Percentiles rank a stretch among this genome's conserved stretches.
Evolutionary conservation across 2,113 vertebrate genomes (phyloP).

Genomic region (Pogona vitticeps): DNA sequence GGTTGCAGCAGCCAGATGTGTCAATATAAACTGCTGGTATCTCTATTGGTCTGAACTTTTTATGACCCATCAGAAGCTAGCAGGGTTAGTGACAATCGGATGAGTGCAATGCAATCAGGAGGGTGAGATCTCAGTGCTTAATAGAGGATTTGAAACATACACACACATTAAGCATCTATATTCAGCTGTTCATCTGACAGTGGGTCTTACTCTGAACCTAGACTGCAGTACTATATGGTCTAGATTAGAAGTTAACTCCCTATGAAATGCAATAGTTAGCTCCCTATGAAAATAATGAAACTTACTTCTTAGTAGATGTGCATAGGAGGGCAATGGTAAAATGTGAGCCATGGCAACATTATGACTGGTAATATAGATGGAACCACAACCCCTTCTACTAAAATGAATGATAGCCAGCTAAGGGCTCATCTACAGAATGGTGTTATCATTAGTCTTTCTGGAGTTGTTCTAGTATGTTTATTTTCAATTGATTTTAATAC

Average conservation of each 20-base stretch:
- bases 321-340: neutral
- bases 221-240: neutral
- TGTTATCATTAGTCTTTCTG: too few species aligned
- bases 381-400: neutral
- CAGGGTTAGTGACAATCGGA: constrained; percentile 18
- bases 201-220: neutral
- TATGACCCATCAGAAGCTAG: constrained; percentile 31
- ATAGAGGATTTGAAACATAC: constrained; percentile 5
- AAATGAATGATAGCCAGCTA: too few species aligned
- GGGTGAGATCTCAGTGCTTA: neutral
- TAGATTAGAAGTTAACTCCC: too few species aligned
- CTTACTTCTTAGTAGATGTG: neutral
- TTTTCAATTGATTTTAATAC: too few species aligned
- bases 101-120: constrained; percentile 21
- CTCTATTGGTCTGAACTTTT: constrained; percentile 50
- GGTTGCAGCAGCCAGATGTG: neutral
- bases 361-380: neutral
- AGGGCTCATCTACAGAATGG: too few species aligned
- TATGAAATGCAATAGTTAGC: neutral
- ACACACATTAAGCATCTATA: neutral
- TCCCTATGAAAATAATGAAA: neutral
- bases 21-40: neutral
- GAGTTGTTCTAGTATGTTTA: too few species aligned
- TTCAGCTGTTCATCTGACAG: neutral
- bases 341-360: neutral